Conservation (phyloP, 2,113 vertebrate species). For the Rhinoptilus africanus region DNA sequence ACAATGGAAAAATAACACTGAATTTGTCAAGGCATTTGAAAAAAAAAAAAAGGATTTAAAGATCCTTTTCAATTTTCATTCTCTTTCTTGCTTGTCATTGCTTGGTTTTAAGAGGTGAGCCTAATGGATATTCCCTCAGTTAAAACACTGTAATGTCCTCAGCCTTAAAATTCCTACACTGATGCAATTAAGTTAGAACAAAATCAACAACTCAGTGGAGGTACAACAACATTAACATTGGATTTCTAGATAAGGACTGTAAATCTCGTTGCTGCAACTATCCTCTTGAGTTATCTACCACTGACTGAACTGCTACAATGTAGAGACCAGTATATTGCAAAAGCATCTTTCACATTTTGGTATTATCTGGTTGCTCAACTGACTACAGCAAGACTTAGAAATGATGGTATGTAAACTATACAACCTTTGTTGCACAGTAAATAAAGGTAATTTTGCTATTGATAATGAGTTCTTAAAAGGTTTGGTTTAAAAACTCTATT, state of each 20-base stretch:
- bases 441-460: neutral
- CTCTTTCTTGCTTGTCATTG: neutral
- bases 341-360: neutral
- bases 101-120: neutral
- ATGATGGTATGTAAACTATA: neutral
- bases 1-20: neutral
- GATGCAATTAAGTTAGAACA: neutral
- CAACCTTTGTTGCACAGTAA: neutral
- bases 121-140: neutral
- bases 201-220: neutral
- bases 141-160: neutral
- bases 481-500: neutral
- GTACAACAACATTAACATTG: neutral
- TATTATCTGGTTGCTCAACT: neutral
- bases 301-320: neutral
- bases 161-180: neutral
- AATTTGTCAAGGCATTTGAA: neutral
- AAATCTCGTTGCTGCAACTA: neutral
- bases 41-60: neutral
- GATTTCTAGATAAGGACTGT: neutral
- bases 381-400: neutral
- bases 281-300: neutral
- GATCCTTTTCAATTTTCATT: neutral
- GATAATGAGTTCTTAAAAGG: neutral
- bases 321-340: neutral